Base-by-base conservation (phyloP, 1,140 invertebrate genomes). In the Drosophila rhopaloa region DNA sequence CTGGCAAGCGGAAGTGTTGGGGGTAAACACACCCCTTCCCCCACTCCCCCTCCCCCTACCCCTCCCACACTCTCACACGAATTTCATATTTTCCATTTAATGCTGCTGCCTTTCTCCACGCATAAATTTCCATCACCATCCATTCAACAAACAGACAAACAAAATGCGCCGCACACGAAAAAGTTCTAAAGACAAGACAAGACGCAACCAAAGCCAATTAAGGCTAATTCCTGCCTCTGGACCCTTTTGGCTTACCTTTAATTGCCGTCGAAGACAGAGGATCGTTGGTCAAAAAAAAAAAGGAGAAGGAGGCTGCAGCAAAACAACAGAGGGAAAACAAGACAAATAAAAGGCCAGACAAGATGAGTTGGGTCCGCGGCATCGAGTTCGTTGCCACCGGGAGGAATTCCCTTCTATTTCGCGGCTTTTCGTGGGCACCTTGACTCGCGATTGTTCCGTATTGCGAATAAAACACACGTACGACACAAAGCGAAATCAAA, bases 401-500 rank as follows among this genome's bases (percentile, higher is more conserved):
- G 32, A 60, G 53, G 59, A 71, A 57, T 50, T 40, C 24, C 63
- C 50, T 50, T 44, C 68, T 60, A 72, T 59, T 59, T 50, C 56
- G 72, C 55, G 63, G 51, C 56, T 54, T 67, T 57, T 46, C 55
- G 50, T 62, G 66, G 68, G 47, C 70, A 67, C 78, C 82, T 86
- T 88, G 79, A 88, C 82, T 86, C 60, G 81, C 75, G 75, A 50
- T 57, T 78, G 79, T 86, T 88, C 75, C 78, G 79, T 79, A 82
- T 86, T 78, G 82, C 81, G 66, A 60, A 7, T 4, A 35, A 63
- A 32, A 47, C 43, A 48, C 43, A 54, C 38, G 60, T 27, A 24
- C 27, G 24, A 41, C 55, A 60, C 46, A 61, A 81, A 27, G 51
- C 43, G 41, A 57, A 81, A 55, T 57, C 53, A 56, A 35, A 38